Evolutionary conservation across 2,797 vertebrate species (phyloP), one percentile per base, ranked within the genome.

Genomic region (Natrix natrix): DNA sequence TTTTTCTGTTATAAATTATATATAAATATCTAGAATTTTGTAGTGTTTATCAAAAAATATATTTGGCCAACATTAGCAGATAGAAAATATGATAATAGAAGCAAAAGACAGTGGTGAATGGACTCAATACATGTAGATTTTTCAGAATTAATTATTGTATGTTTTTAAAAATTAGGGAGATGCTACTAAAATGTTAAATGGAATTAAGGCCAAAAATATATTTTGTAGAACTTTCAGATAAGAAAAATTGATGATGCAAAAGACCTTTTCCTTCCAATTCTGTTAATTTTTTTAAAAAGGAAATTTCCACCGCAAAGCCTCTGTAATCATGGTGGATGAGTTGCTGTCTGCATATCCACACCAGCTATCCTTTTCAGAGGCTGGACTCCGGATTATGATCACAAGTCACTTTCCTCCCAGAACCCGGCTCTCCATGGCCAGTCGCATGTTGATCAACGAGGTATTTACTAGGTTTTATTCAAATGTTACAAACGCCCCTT

Each of bases 361-460:
- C 96, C 99, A 99, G 98, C 98, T 99, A 92, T 98, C 98, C 3
- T 99, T 99, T 97, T 99, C 99, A 0, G 99, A 99, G 97, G 99
- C 99, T 57, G 98, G 99, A 59, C 98, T 99, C 97, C 98, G 99
- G 95, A 99, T 99, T 97, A 99, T 99, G 99, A 99, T 99, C 97
- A 99, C 99, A 92, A 99, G 98, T 95, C 99, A 99, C 96, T 99
- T 99, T 94, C 99, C 99, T 69, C 99, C 99, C 5, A 98, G 98
- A 96, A 99, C 99, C 88, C 98, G 99, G 37, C 99, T 99, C 95
- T 99, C 99, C 95, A 99, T 99, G 99, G 99, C 99, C 93, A 99
- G 99, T 37, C 98, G 99, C n/a, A 99, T 99, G 99, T 96, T 99
- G 92, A 99, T 99, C 97, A 99, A 98, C 37, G 99, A 99, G 99